Percentiles rank a stretch among this genome's conserved stretches.
phyloP scores from a whole-genome alignment of 1,140 invertebrate species.

The Delia radicum region DNA sequence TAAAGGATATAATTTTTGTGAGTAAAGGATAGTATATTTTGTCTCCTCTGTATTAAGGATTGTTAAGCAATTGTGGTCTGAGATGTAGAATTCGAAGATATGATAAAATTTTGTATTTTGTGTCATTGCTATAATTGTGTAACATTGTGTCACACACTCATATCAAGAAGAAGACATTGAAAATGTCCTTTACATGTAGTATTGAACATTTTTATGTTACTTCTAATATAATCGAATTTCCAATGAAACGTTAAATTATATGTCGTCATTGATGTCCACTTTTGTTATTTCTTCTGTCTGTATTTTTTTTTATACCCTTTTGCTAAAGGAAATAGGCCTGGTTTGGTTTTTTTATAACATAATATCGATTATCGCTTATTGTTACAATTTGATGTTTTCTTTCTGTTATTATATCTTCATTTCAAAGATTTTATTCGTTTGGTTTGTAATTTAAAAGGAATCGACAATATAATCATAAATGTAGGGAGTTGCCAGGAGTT shows the following conservation, averaged over 20 bases:
- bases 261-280: neutral
- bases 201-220: neutral
- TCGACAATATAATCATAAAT: too few relatives aligned
- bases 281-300: neutral
- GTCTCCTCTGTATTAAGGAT: neutral
- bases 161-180: neutral
- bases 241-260: slow-evolving; percentile 5
- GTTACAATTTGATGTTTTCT: neutral
- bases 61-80: neutral
- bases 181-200: neutral
- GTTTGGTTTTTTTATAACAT: neutral
- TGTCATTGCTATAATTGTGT: neutral
- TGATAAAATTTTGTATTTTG: neutral
- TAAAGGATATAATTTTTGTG: neutral
- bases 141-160: neutral
- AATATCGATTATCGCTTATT: slow-evolving; percentile 4
- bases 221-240: neutral
- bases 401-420: neutral
- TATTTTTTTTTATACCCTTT: neutral
- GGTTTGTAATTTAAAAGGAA: too few relatives aligned
- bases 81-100: neutral
- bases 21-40: neutral
- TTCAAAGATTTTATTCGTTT: neutral
- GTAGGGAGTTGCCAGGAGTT: too few relatives aligned
- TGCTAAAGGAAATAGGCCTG: neutral